A percentile compares a stretch with the other conserved stretches of the same genome.
phyloP scores from a whole-genome alignment of 2,797 vertebrate species.

The Eulemur albifrons region DNA sequence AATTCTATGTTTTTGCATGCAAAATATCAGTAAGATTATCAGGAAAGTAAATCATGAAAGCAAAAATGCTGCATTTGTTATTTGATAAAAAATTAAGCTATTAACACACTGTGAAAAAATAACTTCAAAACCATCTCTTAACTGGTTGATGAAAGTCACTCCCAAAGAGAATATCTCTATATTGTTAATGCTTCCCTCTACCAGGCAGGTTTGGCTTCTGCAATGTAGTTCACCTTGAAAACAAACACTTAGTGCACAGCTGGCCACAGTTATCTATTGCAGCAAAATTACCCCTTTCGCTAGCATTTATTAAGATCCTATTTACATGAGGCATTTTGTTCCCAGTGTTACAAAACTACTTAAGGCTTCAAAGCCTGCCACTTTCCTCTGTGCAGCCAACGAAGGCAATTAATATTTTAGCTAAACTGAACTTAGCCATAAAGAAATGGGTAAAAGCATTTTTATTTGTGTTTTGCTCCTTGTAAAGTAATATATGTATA shows the following conservation, averaged over 20 bases:
- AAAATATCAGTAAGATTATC: neutral
- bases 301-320: neutral
- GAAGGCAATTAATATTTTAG: conserved; percentile 50
- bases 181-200: neutral
- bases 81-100: neutral
- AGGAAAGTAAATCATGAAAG: neutral
- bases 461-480: conserved; percentile 17
- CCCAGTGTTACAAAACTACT: neutral
- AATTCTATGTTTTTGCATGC: neutral
- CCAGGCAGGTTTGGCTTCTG: neutral
- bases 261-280: neutral
- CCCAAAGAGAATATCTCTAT: neutral
- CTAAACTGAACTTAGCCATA: neutral
- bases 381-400: neutral
- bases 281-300: neutral
- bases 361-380: neutral
- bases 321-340: neutral
- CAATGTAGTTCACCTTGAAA: neutral
- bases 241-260: neutral
- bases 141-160: neutral
- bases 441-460: conserved; percentile 33
- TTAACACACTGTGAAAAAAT: neutral
- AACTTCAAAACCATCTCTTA: neutral
- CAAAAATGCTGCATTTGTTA: neutral
- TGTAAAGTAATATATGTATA: neutral